Conservation (phyloP, 2,797 vertebrate genomes). For the Pampus argenteus region DNA sequence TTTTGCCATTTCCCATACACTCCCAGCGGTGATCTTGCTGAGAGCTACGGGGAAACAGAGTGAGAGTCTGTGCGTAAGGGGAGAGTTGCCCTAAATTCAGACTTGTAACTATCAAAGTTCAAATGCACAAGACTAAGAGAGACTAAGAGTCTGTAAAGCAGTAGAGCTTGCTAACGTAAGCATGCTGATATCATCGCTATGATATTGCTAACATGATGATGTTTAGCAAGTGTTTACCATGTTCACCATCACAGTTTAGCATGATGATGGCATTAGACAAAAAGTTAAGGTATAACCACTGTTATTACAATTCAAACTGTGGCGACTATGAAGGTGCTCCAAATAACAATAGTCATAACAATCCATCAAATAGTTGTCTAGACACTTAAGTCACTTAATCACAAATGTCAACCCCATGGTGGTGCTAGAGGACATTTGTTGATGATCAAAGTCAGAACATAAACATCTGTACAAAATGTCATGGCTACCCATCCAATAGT, state of each 20-base stretch:
- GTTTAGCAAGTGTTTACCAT: background rate
- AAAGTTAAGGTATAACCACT: background rate
- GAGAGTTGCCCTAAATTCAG: slow-evolving; percentile 5
- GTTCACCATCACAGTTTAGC: background rate
- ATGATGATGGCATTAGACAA: background rate
- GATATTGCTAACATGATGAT: background rate
- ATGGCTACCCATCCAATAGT: background rate
- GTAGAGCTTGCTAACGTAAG: slow-evolving; percentile 2
- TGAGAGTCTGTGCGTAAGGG: slow-evolving; percentile 11
- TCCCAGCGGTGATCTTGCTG: slow-evolving; percentile 31
- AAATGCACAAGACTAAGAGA: slow-evolving; percentile 8
- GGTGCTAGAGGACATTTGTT: background rate
- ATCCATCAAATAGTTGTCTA: background rate
- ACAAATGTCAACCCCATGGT: background rate
- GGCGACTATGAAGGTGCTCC: no score
- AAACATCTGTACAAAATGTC: background rate
- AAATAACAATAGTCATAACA: no score
- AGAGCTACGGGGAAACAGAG: slow-evolving; percentile 30
- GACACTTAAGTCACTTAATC: no score
- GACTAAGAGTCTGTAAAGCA: background rate
- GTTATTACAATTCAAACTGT: no score
- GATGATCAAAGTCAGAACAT: background rate
- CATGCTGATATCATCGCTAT: background rate
- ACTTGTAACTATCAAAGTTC: slow-evolving; percentile 21
- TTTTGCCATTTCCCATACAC: slow-evolving; percentile 21